A percentile compares a stretch with the other conserved stretches of the same genome.
Evolutionary conservation across 1,140 invertebrate genomes (phyloP).

Genomic region (Ceratosolen solmsi): DNA sequence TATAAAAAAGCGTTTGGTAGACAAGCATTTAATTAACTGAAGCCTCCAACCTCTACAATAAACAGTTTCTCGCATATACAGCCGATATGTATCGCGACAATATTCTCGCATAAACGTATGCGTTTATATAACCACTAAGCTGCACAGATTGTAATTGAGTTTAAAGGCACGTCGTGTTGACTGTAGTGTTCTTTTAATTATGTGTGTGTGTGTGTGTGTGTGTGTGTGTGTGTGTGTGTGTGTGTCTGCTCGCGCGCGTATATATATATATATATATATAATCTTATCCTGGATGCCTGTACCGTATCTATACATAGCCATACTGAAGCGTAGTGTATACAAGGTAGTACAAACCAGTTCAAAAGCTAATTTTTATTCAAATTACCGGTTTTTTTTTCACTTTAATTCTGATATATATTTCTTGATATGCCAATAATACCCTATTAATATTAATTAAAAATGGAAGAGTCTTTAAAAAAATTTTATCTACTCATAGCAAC

Average conservation of each 20-base stretch:
- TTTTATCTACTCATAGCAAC: neutral
- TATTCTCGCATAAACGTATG: neutral
- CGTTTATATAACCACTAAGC: neutral
- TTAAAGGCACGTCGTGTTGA: neutral
- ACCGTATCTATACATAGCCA: neutral
- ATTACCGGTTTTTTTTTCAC: neutral
- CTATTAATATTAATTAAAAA: neutral
- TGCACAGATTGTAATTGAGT: constrained; percentile 9
- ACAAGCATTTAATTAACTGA: constrained; percentile 9
- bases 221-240: neutral
- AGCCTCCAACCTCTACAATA: neutral
- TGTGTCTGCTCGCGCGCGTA: neutral
- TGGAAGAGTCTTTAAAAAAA: neutral
- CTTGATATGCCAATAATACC: neutral
- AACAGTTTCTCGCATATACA: constrained; percentile 14
- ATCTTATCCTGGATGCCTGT: constrained; percentile 3
- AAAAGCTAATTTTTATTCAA: constrained; percentile 14
- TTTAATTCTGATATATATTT: neutral
- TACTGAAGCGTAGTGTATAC: neutral
- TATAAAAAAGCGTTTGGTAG: neutral
- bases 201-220: neutral
- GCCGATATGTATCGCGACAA: constrained; percentile 11
- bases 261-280: neutral
- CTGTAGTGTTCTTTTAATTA: neutral
- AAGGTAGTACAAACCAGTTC: neutral